Evolutionary conservation across 2,888 invertebrate species (phyloP).

Genomic region (Mimachlamys varia): DNA sequence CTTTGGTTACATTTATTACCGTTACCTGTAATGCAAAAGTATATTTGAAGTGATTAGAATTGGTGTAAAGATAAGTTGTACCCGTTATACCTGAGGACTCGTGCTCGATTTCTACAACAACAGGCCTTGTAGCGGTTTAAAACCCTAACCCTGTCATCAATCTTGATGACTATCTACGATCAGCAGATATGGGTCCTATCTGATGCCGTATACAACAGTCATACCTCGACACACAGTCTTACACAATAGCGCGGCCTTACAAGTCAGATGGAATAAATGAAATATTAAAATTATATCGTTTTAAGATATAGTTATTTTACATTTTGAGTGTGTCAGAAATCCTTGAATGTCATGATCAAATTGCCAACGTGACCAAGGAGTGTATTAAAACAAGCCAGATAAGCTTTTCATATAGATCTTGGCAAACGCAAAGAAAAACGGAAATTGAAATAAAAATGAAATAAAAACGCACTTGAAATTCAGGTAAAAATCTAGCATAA

Average conservation of each 20-base stretch:
- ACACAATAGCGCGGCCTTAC: background rate
- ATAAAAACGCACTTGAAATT: background rate
- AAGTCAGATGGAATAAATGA: background rate
- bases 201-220: background rate
- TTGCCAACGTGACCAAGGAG: background rate
- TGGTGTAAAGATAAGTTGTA: background rate
- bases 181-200: background rate
- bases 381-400: background rate
- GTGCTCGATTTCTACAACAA: background rate
- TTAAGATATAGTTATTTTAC: background rate
- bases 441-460: slow-evolving; percentile 31
- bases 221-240: background rate
- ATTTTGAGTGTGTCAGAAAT: background rate
- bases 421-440: background rate
- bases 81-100: background rate
- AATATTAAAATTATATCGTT: slow-evolving; percentile 2
- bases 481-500: background rate
- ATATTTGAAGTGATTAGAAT: background rate
- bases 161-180: background rate
- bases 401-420: background rate
- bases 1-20: too few relatives aligned
- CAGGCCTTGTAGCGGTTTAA: background rate
- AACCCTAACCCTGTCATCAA: background rate
- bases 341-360: slow-evolving; percentile 14
- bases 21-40: background rate